Evolutionary conservation across 2,113 vertebrate species (phyloP).

Genomic region (Pollachius pollachius): DNA sequence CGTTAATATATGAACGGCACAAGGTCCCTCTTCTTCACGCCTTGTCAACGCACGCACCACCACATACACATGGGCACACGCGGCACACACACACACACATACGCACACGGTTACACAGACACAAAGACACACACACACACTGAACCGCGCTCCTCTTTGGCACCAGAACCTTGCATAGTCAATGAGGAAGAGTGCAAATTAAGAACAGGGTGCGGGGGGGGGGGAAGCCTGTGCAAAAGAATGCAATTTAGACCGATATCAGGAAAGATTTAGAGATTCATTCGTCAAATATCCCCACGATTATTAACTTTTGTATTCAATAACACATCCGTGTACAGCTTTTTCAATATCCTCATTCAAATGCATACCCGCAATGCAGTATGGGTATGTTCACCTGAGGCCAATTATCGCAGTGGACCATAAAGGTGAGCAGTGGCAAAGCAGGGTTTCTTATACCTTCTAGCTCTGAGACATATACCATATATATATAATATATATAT

Average conservation of each 20-base stretch:
- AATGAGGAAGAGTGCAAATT: conserved; percentile 70
- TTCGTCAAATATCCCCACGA: conserved; percentile 75
- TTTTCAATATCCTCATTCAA: conserved; percentile 75
- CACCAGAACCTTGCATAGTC: conserved; percentile 62
- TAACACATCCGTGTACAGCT: conserved; percentile 73
- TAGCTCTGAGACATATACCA: conserved; percentile 49
- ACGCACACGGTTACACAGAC: too few relatives aligned
- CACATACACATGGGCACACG: too few relatives aligned
- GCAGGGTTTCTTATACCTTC: conserved; percentile 64
- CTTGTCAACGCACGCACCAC: conserved; percentile 41
- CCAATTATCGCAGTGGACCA: conserved; percentile 72
- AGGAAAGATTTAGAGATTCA: conserved; percentile 73
- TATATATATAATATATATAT: too few relatives aligned
- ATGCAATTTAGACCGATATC: conserved; percentile 76
- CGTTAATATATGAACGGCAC: conserved; percentile 33
- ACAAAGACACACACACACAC: conserved; percentile 17
- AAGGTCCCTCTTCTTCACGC: conserved; percentile 47
- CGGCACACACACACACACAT: too few relatives aligned
- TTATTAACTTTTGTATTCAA: conserved; percentile 78
- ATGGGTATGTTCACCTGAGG: conserved; percentile 63
- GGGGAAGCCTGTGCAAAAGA: conserved; percentile 53
- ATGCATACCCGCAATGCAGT: conserved; percentile 68
- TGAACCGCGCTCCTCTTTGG: conserved; percentile 47
- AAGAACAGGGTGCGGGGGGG: conserved; percentile 56
- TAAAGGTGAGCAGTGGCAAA: conserved; percentile 59